Evolutionary conservation across 1,140 invertebrate species (phyloP).

Genomic region (Ephestia elutella): DNA sequence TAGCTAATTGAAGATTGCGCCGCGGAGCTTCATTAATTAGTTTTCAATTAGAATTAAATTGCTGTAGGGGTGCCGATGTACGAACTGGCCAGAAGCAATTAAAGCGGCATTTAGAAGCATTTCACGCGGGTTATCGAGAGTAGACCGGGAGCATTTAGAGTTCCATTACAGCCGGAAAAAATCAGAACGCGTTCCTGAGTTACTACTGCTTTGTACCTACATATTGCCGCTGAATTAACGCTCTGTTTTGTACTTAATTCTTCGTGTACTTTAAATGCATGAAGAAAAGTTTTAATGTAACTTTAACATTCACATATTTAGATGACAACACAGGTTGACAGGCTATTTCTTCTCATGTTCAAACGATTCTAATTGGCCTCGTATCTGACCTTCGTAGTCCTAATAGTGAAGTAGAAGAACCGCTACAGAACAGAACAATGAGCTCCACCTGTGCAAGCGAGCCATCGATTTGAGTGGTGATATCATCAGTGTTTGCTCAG

Average conservation of each 20-base stretch:
- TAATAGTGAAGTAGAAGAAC: background rate
- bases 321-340: too few species aligned
- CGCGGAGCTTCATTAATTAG: constrained; percentile 31
- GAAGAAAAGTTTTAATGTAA: too few species aligned
- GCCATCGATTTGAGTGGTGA: constrained; percentile 30
- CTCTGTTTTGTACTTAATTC: too few species aligned
- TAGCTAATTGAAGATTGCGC: constrained; percentile 37
- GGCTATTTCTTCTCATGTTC: too few species aligned
- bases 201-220: too few species aligned
- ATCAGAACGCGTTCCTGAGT: too few species aligned
- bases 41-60: constrained; percentile 44
- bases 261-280: too few species aligned
- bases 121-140: constrained; percentile 22
- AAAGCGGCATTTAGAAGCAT: constrained; percentile 23
- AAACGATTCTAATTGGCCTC: background rate
- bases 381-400: background rate
- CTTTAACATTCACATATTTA: too few species aligned
- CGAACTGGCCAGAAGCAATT: constrained; percentile 34
- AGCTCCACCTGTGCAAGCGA: constrained; percentile 38
- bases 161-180: constrained; percentile 1
- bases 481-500: constrained; percentile 54
- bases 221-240: too few species aligned
- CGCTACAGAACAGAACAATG: constrained; percentile 11
- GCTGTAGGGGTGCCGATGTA: constrained; percentile 28
- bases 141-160: constrained; percentile 13